Evolutionary conservation across 2,113 vertebrate genomes (phyloP), one percentile per base, ranked within the genome.

Genomic region (Prionailurus viverrinus): DNA sequence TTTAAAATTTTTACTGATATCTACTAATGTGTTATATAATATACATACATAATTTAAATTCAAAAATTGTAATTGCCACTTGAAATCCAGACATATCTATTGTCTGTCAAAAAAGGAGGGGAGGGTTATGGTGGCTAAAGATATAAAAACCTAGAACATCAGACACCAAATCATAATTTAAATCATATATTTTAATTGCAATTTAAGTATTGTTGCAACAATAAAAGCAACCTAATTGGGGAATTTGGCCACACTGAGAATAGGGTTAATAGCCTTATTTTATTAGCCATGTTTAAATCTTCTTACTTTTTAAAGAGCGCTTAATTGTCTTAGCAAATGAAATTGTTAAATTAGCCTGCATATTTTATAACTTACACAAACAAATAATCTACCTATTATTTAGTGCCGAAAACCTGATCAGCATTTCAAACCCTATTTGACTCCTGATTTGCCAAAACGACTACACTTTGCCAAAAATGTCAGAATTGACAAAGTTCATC

Each of bases 341-440:
- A 58, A 41, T 13, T 84, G 45, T 90, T 63, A n/a, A 81, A 79
- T 36, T 27, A n/a, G 13, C n/a, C 58, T 90, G 48, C 0, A 1
- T 15, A 8, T 76, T 80, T 90, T 39, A 23, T 19, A 61, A 29
- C 9, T 68, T 16, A 93, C 0, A 1, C 41, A 7, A 88, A 51
- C 66, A 89, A 48, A 27, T n/a, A 66, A 73, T 12, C 83, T 82
- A 94, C 12, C 2, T 92, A 13, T 87, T 91, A 97, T 98, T 95
- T 98, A 99, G 99, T 99, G 99, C 98, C 99, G 83, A 98, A 99
- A 97, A 63, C 53, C 96, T 0, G 98, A 99, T 87, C 99, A 99
- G 98, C 99, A 99, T 78, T 99, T 99, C 98, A 99, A 98, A 97
- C 99, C 99, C 1, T 99, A 99, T 97, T 98, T 99, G 97, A 99